These are phyloP conservation scores for Ispidina lecontei DNA, from an alignment of 2,797 vertebrate genomes.

Conservation along the genomic window DNA sequence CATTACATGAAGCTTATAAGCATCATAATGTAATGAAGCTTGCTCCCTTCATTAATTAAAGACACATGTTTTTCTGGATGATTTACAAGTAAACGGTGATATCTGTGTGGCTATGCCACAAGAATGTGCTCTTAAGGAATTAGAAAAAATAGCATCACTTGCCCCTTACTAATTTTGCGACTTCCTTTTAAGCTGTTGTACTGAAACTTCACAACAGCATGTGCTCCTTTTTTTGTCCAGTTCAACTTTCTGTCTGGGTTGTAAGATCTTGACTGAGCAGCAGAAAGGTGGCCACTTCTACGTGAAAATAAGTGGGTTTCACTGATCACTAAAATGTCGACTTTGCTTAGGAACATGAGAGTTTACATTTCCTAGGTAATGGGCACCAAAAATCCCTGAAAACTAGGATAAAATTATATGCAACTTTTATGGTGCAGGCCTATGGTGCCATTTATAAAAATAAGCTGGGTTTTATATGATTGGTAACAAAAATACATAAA, in stretches of 20 bases:
- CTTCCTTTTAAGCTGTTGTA: constrained; percentile 4
- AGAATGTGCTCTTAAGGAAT: not conserved
- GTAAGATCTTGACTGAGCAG: not conserved
- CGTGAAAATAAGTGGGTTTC: constrained; percentile 36
- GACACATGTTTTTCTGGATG: not conserved
- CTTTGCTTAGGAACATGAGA: constrained; percentile 35
- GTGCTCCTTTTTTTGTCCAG: not conserved
- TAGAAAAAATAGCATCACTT: not conserved
- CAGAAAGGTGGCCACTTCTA: not conserved
- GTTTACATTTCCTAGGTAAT: constrained; percentile 53
- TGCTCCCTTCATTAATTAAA: not conserved
- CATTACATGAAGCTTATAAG: constrained; percentile 17
- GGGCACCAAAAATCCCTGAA: constrained; percentile 30
- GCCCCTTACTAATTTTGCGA: constrained; percentile 24
- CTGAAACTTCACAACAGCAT: not conserved
- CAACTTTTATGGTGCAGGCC: constrained; percentile 38
- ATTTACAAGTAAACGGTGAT: not conserved
- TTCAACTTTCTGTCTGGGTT: not conserved
- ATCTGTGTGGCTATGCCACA: not conserved
- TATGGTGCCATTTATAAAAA: constrained; percentile 60
- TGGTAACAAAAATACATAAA: constrained; percentile 63
- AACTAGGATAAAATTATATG: constrained; percentile 59
- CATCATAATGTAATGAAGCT: not conserved
- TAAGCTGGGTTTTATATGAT: constrained; percentile 61
- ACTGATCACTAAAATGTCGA: not conserved